Conservation (phyloP, 2,113 vertebrate genomes). For the Tapirus terrestris region DNA sequence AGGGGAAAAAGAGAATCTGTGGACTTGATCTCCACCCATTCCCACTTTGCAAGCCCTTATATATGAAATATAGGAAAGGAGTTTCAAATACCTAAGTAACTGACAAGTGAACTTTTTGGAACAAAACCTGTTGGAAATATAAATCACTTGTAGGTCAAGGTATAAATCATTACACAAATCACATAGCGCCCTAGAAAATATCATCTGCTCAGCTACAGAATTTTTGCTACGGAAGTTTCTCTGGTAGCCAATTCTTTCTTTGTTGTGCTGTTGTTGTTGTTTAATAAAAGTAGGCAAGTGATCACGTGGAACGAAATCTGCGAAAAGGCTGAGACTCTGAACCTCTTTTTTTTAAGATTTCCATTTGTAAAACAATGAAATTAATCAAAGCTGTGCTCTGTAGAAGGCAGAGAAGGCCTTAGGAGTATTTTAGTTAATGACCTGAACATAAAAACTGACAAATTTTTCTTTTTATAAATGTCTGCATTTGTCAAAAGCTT, state of each 20-base stretch:
- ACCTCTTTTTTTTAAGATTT: neutral
- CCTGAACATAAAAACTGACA: neutral
- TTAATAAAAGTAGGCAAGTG: slow-evolving; percentile 52
- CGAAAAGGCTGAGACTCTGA: neutral
- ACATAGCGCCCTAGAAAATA: slow-evolving; percentile 62
- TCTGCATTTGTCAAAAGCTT: slow-evolving; percentile 60
- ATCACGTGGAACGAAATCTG: neutral
- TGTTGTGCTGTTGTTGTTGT: slow-evolving; percentile 28
- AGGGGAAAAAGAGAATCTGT: neutral
- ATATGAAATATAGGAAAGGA: slow-evolving; percentile 25
- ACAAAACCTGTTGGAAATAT: slow-evolving; percentile 20
- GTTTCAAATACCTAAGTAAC: slow-evolving; percentile 33
- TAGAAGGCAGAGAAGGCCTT: neutral
- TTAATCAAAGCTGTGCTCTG: slow-evolving; percentile 20
- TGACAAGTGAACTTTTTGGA: neutral
- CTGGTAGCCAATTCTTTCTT: slow-evolving; percentile 63
- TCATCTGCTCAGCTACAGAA: slow-evolving; percentile 63
- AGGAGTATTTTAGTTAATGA: slow-evolving; percentile 37
- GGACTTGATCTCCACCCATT: neutral
- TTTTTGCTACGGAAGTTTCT: neutral
- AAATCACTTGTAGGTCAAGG: neutral
- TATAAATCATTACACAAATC: slow-evolving; percentile 12
- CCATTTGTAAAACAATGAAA: slow-evolving; percentile 50
- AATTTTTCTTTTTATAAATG: slow-evolving; percentile 49
- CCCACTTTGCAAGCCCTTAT: neutral